Conservation (phyloP, 2,797 vertebrate species). For the Channallabes apus region DNA sequence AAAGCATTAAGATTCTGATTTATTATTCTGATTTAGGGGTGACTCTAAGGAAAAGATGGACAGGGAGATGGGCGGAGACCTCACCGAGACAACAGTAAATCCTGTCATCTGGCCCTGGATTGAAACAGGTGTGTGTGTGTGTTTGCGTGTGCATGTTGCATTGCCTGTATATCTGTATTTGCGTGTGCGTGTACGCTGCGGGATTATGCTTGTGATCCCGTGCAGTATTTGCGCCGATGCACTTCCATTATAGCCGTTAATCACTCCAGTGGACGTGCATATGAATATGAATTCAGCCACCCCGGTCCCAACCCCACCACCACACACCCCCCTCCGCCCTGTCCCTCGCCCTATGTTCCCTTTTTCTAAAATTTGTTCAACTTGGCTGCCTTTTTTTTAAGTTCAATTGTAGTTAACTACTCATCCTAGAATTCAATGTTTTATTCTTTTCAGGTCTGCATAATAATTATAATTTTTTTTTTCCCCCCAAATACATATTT, state of each 20-base stretch:
- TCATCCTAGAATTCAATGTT: constrained; percentile 56
- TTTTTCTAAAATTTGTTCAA: constrained; percentile 59
- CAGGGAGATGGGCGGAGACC: constrained; percentile 45
- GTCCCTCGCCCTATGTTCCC: constrained; percentile 37
- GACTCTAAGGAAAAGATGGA: constrained; percentile 48
- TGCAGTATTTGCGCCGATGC: constrained; percentile 2
- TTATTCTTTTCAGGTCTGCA: constrained; percentile 52
- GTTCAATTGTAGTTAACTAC: constrained; percentile 56
- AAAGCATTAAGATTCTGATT: neutral
- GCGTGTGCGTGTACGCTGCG: neutral
- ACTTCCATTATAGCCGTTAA: constrained; percentile 34
- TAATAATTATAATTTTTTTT: constrained; percentile 50
- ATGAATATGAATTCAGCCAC: constrained; percentile 55
- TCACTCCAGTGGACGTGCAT: constrained; percentile 34
- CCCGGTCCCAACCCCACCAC: too few species aligned
- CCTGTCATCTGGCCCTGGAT: constrained; percentile 60
- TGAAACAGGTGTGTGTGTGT: constrained; percentile 61
- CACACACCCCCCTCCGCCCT: too few species aligned
- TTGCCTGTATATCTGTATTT: neutral
- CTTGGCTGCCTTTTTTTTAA: constrained; percentile 46
- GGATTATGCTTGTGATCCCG: neutral
- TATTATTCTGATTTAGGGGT: constrained; percentile 17
- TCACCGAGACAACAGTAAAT: constrained; percentile 50
- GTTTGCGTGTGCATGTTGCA: neutral
- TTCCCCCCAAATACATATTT: constrained; percentile 60